Evolutionary conservation across 2,113 vertebrate species (phyloP), one percentile per base, ranked within the genome.

Genomic region (Campylomormyrus tamandua): DNA sequence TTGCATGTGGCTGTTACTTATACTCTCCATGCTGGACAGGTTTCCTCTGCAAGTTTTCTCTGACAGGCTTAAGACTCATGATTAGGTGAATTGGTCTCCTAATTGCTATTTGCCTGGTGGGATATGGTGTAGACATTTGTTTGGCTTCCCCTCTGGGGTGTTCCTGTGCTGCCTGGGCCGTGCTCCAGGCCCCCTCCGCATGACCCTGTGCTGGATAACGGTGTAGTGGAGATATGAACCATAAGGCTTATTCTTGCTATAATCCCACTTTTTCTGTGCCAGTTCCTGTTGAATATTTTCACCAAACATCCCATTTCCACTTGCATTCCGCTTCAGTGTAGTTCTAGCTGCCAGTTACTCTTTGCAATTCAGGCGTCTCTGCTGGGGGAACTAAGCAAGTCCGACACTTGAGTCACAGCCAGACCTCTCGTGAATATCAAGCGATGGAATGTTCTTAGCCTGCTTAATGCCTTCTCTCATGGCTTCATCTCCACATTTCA

Each of bases 381-480:
- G 53, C 53, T 17, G 17, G 19, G 8, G 17, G 87, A 88, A 13
- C 39, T 53, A 88, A 88, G 27, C n/a, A n/a, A n/a, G 35, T 45
- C 39, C 42, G 17, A 31, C 39, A 53, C 87, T 66, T 88, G 56
- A 46, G 56, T 56, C 53, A 19, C 1, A 66, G 56, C 21, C 21
- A n/a, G 24, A 24, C 21, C 53, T 39, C 31, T 62, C 31, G 35
- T 46, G 53, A 66, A 56, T n/a, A 42, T n/a, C 58, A 39, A 45
- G 52, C 17, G n/a, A 24, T 27, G 10, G 35, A 88, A 53, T 66
- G 39, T 62, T 88, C 39, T 66, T 66, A 39, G 56, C 35, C 27
- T 66, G 39, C 56, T 66, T 62, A 48, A n/a, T n/a, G 87, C 52
- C 42, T 88, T 62, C n/a, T 62, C 53, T 66, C 87, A 66, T 88